Evolutionary conservation across 2,113 vertebrate genomes (phyloP).

Genomic region (Mus spicilegus): DNA sequence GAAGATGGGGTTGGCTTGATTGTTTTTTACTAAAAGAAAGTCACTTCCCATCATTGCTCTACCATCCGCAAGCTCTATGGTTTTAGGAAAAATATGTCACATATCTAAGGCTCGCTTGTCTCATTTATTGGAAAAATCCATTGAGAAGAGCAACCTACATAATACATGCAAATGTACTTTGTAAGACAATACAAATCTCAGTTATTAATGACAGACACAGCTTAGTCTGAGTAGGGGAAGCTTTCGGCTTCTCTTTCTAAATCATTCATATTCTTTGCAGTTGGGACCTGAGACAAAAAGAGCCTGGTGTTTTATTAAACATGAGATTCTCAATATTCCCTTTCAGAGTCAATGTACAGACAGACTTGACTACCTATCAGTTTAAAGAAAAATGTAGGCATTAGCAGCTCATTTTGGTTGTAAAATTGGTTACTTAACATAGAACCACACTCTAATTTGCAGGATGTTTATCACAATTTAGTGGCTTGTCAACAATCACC

Average conservation of each 20-base stretch:
- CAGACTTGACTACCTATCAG: constrained; percentile 76
- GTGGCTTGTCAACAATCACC: constrained; percentile 70
- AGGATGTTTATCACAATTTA: constrained; percentile 82
- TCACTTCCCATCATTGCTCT: background rate
- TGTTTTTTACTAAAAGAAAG: background rate
- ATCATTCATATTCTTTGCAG: constrained; percentile 49
- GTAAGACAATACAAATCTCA: background rate
- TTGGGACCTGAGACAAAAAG: constrained; percentile 20
- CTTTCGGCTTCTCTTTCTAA: constrained; percentile 32
- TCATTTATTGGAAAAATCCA: background rate
- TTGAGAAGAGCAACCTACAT: background rate
- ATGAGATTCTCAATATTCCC: constrained; percentile 70
- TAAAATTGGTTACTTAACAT: constrained; percentile 81
- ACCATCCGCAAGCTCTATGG: background rate
- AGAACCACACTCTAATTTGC: constrained; percentile 74
- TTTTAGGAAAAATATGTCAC: background rate
- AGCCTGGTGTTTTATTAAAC: constrained; percentile 66
- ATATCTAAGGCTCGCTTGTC: background rate
- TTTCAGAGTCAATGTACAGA: constrained; percentile 66
- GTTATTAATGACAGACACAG: background rate
- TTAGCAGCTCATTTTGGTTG: constrained; percentile 78
- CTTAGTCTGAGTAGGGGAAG: background rate
- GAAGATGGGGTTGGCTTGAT: background rate
- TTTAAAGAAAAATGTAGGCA: constrained; percentile 82
- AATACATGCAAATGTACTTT: background rate